Base-by-base conservation (phyloP, 2,888 invertebrate species). In the Agapostemon virescens region DNA sequence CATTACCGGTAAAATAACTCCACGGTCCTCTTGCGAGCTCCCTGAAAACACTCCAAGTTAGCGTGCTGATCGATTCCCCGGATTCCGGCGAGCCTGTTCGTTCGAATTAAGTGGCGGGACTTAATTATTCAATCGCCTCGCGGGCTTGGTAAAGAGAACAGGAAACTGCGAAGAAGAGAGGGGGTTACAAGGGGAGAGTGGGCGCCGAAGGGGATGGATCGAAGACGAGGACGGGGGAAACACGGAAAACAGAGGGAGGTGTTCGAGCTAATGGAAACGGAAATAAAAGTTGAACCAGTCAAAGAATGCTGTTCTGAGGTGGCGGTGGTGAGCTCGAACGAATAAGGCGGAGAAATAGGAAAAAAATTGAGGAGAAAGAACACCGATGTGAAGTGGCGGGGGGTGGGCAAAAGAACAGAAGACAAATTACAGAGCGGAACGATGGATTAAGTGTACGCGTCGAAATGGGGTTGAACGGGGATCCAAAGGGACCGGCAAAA, bases 71-170 rank as follows among this genome's bases (percentile, higher is more conserved):
- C 85, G 83, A 83, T 81, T 69, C 52, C 20, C 4, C 58, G 49
- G 64, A 38, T 77, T 70, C 49, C 30, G 63, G 58, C 52, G 67
- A 68, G 68, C 77, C 77, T 40, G 45, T 45, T 79, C 69, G 71
- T 71, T 72, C 52, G 55, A 79, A 83, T 79, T 81, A 83, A 83
- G 83, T 79, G 83, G 77, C 76, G 58, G 71, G 42, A 75, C 77
- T 85, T 85, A 83, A 85, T 85, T 85, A 85, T 85, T 81, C 83
- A 77, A 81, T 83, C 74, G 81, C 61, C 66, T 52, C 42, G 69
- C 55, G 70, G 66, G 69, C 52, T 38, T 26, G 69, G 38, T 38
- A 63, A 63, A 63, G 42, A 70, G 17, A 40, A 52, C 36, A 40
- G 38, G 67, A 38, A 40, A 33, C 49, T 69, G 69, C 61, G 66